Conservation (phyloP, 2,113 vertebrate species). For the Myiagra hebetior region DNA sequence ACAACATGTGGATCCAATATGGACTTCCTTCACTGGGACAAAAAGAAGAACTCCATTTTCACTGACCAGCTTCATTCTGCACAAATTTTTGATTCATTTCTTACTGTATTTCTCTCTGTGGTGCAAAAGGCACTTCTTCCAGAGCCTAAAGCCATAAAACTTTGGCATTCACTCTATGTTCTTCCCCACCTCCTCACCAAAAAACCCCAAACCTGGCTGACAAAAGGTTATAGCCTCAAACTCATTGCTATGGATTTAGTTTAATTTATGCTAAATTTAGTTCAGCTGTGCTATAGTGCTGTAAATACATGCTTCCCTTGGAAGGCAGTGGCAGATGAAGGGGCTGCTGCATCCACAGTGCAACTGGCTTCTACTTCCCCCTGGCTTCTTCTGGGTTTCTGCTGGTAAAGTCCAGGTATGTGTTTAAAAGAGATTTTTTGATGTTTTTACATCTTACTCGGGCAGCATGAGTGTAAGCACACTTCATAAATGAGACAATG, state of each 20-base stretch:
- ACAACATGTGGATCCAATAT: neutral
- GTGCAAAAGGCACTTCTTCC: neutral
- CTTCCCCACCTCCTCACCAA: neutral
- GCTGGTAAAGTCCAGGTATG: neutral
- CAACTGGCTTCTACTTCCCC: neutral
- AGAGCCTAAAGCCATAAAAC: neutral
- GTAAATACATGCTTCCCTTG: neutral
- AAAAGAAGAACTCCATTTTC: fast-evolving
- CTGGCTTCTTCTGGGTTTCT: neutral
- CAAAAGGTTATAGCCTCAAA: neutral
- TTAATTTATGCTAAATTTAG: too few species aligned
- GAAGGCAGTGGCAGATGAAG: neutral
- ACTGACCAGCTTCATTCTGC: neutral
- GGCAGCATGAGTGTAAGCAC: neutral
- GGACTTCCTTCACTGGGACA: neutral
- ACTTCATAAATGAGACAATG: neutral
- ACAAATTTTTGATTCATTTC: neutral
- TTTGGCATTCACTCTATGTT: neutral
- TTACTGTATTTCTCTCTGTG: neutral
- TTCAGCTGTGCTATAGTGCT: neutral
- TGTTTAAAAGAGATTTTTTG: neutral
- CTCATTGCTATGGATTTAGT: fast-evolving
- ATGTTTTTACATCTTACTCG: neutral
- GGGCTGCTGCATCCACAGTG: neutral
- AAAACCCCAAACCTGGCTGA: fast-evolving